Evolutionary conservation across 2,113 vertebrate genomes (phyloP), one percentile per base, ranked within the genome.

Genomic region (Rhizomys pruinosus): DNA sequence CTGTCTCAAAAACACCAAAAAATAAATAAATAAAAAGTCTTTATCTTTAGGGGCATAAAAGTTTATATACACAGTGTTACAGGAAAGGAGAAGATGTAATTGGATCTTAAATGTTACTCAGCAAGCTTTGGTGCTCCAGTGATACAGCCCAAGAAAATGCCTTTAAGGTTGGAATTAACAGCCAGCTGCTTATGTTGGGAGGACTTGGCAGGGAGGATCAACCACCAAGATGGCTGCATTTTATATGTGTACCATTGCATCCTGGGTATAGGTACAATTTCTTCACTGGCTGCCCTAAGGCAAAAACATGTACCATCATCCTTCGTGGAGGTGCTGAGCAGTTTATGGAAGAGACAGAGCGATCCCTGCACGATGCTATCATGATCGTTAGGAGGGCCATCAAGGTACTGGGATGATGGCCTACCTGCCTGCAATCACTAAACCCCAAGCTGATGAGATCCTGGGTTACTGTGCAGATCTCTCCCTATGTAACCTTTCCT

Each of bases 341-440:
- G 98, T 99, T 99, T 97, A 99, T 99, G 98, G 99, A 99, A 69
- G 99, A 99, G 98, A 99, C 99, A 0, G 99, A 99, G 87, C 98
- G 99, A 2, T 99, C 99, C 3, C 98, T 99, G 94, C 99, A 99
- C 0, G 99, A 99, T 0, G 99, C 99, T 97, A 99, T 99, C 98
- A 99, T 99, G 99, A 99, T 99, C 0, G 99, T 99, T 72, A 98
- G 99, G 95, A 98, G 99, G 72, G 99, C 99, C 39, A 99, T 99
- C 97, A 99, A 99, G 99, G 99, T 99, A 66, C 34, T 52, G 13
- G 91, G 71, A 52, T 37, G 22, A 10, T 44, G 32, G 27, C 34
- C 80, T 90, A 17, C 15, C 72, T 55, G 2, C 32, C n/a, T n/a
- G 37, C 20, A 27, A 20, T 59, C 19, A 52, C 76, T 57, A 44